phyloP scores from a whole-genome alignment of 1,140 invertebrate species.

The Charaxes varanes region DNA sequence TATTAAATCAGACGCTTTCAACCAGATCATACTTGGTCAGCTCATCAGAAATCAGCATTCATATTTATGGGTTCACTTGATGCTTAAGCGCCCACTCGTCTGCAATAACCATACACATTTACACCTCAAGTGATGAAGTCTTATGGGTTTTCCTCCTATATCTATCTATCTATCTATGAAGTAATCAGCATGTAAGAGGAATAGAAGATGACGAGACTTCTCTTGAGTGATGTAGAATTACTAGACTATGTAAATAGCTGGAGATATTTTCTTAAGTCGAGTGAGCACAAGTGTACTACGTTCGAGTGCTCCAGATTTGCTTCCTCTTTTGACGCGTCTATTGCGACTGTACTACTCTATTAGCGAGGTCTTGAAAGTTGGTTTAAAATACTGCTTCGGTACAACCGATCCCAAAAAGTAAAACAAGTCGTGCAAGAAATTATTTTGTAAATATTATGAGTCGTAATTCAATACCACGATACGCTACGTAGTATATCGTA shows the following conservation, averaged over 20 bases:
- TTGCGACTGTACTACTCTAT: too few relatives aligned
- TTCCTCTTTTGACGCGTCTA: too few relatives aligned
- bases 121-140: slow-evolving; percentile 60
- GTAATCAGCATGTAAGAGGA: background rate
- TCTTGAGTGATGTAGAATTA: too few relatives aligned
- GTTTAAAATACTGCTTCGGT: background rate
- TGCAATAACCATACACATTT: slow-evolving; percentile 54
- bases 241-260: too few relatives aligned
- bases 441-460: slow-evolving; percentile 14
- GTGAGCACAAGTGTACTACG: too few relatives aligned
- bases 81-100: slow-evolving; percentile 66
- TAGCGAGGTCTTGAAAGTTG: too few relatives aligned
- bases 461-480: slow-evolving; percentile 37
- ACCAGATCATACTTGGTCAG: background rate
- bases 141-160: slow-evolving; percentile 56
- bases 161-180: slow-evolving; percentile 24
- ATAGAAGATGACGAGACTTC: too few relatives aligned
- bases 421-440: background rate
- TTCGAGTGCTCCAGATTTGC: too few relatives aligned
- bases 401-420: too few relatives aligned
- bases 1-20: background rate
- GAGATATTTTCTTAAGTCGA: too few relatives aligned
- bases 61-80: slow-evolving; percentile 57
- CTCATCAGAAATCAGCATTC: background rate
- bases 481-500: slow-evolving; percentile 59